phyloP scores from a whole-genome alignment of 2,113 vertebrate species.

The Bufo bufo region DNA sequence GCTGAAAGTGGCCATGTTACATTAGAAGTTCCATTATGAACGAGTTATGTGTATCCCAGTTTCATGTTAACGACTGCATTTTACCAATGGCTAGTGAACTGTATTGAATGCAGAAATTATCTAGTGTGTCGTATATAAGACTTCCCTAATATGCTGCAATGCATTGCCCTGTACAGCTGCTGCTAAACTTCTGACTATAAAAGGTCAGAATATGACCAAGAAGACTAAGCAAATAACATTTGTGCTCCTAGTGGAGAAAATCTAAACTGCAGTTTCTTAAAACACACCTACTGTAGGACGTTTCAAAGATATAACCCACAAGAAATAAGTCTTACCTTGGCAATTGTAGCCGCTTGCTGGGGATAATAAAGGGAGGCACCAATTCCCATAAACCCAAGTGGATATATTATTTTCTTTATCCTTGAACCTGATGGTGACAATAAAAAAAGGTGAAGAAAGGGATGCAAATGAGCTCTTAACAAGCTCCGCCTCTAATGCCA shows the following conservation, averaged over 20 bases:
- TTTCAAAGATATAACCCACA: neutral
- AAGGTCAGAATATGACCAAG: neutral
- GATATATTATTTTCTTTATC: slow-evolving; percentile 85
- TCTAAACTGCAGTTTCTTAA: neutral
- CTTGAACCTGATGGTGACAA: slow-evolving; percentile 79
- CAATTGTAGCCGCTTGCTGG: slow-evolving; percentile 79
- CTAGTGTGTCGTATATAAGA: neutral
- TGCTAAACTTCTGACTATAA: neutral
- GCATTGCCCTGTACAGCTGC: neutral
- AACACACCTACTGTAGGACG: too few species aligned
- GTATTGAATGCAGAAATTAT: neutral
- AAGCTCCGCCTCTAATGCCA: too few species aligned
- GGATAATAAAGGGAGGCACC: slow-evolving; percentile 90
- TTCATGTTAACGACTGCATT: neutral
- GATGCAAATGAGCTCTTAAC: too few species aligned
- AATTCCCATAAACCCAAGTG: slow-evolving; percentile 82
- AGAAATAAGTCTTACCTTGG: slow-evolving; percentile 74
- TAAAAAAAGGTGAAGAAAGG: neutral
- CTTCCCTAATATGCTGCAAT: neutral
- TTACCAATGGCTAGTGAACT: neutral
- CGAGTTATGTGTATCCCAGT: neutral
- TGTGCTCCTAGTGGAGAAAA: neutral
- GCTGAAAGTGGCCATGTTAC: too few species aligned
- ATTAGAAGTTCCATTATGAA: neutral
- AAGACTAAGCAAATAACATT: neutral